Conservation (phyloP, 23 tunicate species). For the Trididemnum miniatum region DNA sequence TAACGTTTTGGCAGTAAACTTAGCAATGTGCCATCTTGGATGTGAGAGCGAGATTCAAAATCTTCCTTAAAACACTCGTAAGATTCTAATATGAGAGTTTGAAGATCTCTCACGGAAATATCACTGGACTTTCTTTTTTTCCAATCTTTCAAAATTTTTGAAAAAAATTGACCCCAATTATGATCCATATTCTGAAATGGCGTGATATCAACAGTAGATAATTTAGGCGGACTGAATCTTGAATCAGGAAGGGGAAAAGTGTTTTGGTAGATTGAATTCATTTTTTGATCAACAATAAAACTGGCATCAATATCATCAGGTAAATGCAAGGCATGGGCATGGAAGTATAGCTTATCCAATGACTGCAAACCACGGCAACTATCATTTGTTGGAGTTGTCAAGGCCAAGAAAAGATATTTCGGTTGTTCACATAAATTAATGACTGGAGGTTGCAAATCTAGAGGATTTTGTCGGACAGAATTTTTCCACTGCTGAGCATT, state of each 20-base stretch:
- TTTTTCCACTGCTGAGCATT: slow-evolving; percentile 48
- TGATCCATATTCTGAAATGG: background rate
- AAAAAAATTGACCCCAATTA: background rate
- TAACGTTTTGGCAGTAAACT: too few relatives aligned
- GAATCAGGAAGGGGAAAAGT: background rate
- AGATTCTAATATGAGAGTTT: background rate
- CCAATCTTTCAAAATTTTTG: background rate
- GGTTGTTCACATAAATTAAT: background rate
- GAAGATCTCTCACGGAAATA: background rate
- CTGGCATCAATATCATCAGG: background rate
- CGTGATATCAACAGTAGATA: background rate
- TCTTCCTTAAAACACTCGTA: background rate
- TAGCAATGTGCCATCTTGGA: background rate
- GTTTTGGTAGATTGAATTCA: background rate
- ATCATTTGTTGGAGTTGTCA: background rate
- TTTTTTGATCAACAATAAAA: background rate
- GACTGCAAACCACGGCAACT: background rate
- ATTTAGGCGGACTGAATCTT: too few relatives aligned
- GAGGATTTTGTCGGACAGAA: slow-evolving; percentile 31
- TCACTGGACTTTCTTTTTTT: background rate
- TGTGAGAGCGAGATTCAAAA: background rate
- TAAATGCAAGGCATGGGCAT: slow-evolving; percentile 18
- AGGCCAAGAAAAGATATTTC: background rate
- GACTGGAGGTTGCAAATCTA: background rate
- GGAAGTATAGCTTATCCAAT: background rate